Evolutionary conservation across 1,140 invertebrate species (phyloP).

Genomic region (Drosophila kepulauana): DNA sequence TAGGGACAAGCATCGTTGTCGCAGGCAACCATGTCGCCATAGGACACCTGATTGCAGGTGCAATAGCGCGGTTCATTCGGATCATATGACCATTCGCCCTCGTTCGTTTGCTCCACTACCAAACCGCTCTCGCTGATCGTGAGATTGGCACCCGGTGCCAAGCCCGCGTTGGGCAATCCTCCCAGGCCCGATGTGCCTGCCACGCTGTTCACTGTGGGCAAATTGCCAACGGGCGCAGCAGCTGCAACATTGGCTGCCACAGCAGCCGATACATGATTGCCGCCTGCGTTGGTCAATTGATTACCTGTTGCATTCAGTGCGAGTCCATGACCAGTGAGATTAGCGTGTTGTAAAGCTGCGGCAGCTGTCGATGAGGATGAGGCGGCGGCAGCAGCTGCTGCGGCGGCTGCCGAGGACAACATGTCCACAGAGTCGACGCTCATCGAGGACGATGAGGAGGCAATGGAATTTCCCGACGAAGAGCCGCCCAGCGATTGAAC

Average conservation of each 20-base stretch:
- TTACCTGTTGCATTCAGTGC: slow-evolving; percentile 23
- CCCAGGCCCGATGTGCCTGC: slow-evolving; percentile 27
- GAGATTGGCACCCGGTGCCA: slow-evolving; percentile 56
- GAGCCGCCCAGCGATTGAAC: slow-evolving; percentile 44
- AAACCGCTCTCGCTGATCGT: slow-evolving; percentile 74
- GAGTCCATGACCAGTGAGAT: slow-evolving; percentile 23
- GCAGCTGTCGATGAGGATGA: neutral
- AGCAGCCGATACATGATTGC: neutral
- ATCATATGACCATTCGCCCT: slow-evolving; percentile 93
- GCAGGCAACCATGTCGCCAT: slow-evolving; percentile 99
- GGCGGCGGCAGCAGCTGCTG: neutral
- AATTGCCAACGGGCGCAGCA: neutral
- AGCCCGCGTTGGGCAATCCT: slow-evolving; percentile 36
- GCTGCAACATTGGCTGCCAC: neutral
- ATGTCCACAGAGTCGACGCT: slow-evolving; percentile 71
- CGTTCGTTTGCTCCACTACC: slow-evolving; percentile 86
- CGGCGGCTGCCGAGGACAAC: slow-evolving; percentile 29
- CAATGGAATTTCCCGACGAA: slow-evolving; percentile 60
- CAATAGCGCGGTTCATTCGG: slow-evolving; percentile 98
- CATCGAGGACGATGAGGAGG: slow-evolving; percentile 64
- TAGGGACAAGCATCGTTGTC: slow-evolving; percentile 98
- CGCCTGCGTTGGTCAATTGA: slow-evolving; percentile 6
- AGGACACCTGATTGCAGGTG: slow-evolving; percentile 98
- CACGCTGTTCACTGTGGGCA: slow-evolving; percentile 35
- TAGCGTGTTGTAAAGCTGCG: slow-evolving; percentile 13